Base-by-base conservation (phyloP, 2,797 vertebrate species). In the Pangasius macronema region DNA sequence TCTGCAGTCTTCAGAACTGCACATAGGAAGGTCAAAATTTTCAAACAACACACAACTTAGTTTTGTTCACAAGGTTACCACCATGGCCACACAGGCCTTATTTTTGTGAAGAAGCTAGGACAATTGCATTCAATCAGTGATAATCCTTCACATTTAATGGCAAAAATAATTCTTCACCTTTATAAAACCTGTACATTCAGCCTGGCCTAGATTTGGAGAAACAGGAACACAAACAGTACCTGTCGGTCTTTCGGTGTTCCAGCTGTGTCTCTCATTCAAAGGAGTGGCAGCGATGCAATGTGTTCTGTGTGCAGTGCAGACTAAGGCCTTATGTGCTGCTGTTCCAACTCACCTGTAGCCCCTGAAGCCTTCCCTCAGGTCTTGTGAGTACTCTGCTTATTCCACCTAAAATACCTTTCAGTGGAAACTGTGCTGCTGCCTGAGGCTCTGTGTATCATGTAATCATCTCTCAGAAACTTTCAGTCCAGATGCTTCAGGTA, bases 381-480 rank as follows among this genome's bases (percentile, higher is more conserved):
- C 55, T 83, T 7, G 24, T 0, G 51, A 11, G 51, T 61, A 36
- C 70, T 86, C 49, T 30, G 67, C 83, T 85, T 82, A n/a, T 75
- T 83, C 22, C 27, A 33, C 59, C 76, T 42, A 49, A 67, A 83
- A 86, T 79, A 86, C 84, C 80, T 86, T 85, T 77, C 39, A 70
- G 27, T 68, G 80, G 39, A 46, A 83, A 61, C 51, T 33, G 63
- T 73, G 84, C 75, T 83, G 79, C 57, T 59, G 80, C 85, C 75
- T 46, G 36, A 79, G 86, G 89, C 83, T 82, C 83, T 83, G 65
- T 76, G 79, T 88, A 89, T 68, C 49, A 68, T 85, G 59, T 86
- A 82, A 85, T 89, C 72, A 87, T 87, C 84, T 68, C 63, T 75
- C 72, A 67, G 33, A 83, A 87, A 89, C 24, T 65, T 18, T 67